phyloP scores from a whole-genome alignment of 2,797 vertebrate species.

The Poeciliopsis paucimaculata region DNA sequence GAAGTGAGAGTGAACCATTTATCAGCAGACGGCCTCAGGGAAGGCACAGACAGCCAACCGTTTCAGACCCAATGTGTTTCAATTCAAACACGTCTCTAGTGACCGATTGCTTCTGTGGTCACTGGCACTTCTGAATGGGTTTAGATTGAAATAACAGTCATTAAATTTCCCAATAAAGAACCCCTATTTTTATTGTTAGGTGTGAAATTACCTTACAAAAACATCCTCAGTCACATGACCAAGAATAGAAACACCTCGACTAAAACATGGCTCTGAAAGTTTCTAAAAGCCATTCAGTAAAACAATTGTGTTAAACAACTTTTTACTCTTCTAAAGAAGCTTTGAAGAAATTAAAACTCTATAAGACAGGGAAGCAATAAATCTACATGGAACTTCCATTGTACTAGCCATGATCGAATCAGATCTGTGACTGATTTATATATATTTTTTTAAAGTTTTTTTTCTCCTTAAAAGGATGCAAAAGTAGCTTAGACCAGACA shows the following conservation, averaged over 20 bases:
- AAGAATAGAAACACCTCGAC: neutral
- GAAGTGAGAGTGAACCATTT: constrained; percentile 37
- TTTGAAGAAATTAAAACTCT: neutral
- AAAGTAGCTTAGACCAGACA: neutral
- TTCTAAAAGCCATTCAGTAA: neutral
- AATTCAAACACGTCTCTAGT: constrained; percentile 27
- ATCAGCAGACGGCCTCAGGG: constrained; percentile 32
- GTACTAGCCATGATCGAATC: too few species aligned
- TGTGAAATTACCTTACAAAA: neutral
- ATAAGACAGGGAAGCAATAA: neutral
- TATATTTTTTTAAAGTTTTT: too few species aligned
- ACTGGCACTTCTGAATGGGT: constrained; percentile 5
- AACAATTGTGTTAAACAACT: neutral
- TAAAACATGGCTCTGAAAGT: neutral
- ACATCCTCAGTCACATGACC: neutral
- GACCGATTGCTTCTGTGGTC: constrained; percentile 17
- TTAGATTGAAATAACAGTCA: neutral
- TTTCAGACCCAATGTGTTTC: constrained; percentile 23
- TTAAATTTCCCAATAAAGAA: neutral
- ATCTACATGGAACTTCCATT: too few species aligned
- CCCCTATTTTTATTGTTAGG: neutral
- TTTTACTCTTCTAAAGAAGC: neutral
- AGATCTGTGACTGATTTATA: too few species aligned
- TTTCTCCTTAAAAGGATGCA: too few species aligned
- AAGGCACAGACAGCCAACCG: constrained; percentile 20